phyloP scores from a whole-genome alignment of 2,797 vertebrate species.

The Pseudocheirus occidentalis region DNA sequence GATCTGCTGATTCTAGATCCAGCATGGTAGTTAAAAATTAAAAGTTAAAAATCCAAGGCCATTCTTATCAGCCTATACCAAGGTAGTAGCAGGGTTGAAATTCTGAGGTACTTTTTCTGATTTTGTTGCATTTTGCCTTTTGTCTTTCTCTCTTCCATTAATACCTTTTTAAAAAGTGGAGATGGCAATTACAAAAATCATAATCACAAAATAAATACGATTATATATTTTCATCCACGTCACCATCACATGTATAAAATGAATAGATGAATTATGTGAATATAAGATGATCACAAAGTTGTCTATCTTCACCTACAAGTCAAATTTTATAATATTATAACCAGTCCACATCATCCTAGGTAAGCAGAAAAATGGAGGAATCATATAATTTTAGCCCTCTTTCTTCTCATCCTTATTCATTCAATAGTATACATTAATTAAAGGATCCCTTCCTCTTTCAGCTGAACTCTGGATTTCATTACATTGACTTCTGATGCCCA shows the following conservation, averaged over 20 bases:
- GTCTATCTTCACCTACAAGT: neutral
- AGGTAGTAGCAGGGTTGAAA: neutral
- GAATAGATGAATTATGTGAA: neutral
- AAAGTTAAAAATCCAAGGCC: neutral
- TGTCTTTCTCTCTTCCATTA: neutral
- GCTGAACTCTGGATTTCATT: neutral
- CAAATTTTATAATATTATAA: neutral
- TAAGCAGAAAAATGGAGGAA: conserved; percentile 7
- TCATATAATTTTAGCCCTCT: neutral
- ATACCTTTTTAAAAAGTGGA: neutral
- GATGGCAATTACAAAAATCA: neutral
- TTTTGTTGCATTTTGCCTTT: neutral
- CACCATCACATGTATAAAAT: neutral
- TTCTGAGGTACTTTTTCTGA: neutral
- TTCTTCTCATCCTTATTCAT: neutral
- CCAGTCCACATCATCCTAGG: neutral
- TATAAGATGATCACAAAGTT: neutral
- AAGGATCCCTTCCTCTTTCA: neutral
- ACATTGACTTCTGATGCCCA: neutral
- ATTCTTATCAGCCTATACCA: neutral
- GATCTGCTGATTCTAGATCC: neutral
- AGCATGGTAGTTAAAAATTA: neutral
- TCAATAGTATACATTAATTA: neutral
- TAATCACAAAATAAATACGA: neutral
- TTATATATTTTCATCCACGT: neutral